Evolutionary conservation across 2,113 vertebrate species (phyloP), one percentile per base, ranked within the genome.

Genomic region (Odontophorus gujanensis): DNA sequence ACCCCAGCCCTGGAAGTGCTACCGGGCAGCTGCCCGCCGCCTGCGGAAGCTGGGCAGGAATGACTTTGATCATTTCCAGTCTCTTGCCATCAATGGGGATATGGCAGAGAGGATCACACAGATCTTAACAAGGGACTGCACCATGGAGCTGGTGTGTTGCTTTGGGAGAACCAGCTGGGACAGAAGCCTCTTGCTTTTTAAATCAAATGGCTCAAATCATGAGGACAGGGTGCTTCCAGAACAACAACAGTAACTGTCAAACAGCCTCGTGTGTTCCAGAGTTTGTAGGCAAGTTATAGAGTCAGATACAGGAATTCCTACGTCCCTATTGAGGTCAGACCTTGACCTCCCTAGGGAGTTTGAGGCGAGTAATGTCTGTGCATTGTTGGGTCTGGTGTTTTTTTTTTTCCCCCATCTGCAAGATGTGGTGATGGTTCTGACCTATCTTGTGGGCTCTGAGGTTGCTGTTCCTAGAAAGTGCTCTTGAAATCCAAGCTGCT

Each of bases 1-100:
- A 85, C 98, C 98, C 0, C 99, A 99, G 97, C 99, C 99, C 0
- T 99, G 99, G 99, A 99, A 98, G 86, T 99, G 99, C 86, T 99
- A 99, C 83, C 97, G 99, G 50, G 98, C 98, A 0, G 99, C 99
- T 1, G 99, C 99, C 2, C 97, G 99, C 13, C 98, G 99, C 28
- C 97, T 99, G 36, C 98, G 99, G 48, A 98, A 98, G 86, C 97
- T 99, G 66, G 99, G 99, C 32, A 97, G 98, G 45, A 96, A 96
- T 0, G 97, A 98, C 94, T 99, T 99, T 19, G 98, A 99, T 48
- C 98, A 99, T 95, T 99, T 99, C 90, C 98, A 96, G 78, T 97
- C 91, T 1, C 97, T 99, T 2, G 68, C 96, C 43, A 98, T 99
- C 95, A 96, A 90, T 0, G 99, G 99, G 34, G 98, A 99, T 74